Evolutionary conservation across 2,113 vertebrate genomes (phyloP).

Genomic region (Meriones unguiculatus): DNA sequence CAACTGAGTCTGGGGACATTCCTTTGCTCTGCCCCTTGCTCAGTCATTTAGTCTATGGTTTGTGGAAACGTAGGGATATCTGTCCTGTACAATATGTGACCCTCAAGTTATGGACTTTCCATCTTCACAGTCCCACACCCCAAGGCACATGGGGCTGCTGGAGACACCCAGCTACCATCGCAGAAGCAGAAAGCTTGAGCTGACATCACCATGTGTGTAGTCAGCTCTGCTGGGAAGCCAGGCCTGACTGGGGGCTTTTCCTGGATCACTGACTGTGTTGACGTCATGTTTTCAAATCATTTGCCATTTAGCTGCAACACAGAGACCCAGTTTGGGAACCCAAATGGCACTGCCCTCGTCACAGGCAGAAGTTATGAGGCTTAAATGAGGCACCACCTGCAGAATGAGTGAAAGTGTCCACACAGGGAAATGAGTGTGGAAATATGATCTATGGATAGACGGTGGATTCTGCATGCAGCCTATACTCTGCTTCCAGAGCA

Average conservation of each 20-base stretch:
- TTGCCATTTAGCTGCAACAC: constrained; percentile 42
- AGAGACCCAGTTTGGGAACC: constrained; percentile 25
- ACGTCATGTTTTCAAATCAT: neutral
- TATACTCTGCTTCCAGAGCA: constrained; percentile 40
- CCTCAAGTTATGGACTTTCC: neutral
- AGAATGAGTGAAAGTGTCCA: constrained; percentile 58
- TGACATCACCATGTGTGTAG: neutral
- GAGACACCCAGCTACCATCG: neutral
- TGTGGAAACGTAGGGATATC: neutral
- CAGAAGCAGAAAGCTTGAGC: neutral
- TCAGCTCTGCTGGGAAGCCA: neutral
- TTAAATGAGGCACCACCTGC: constrained; percentile 47
- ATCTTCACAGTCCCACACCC: neutral
- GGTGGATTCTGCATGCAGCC: constrained; percentile 21
- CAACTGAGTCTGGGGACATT: neutral
- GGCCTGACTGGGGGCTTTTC: neutral
- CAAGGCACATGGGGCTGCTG: neutral
- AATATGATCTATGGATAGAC: constrained; percentile 20
- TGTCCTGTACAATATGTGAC: neutral
- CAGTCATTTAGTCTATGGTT: neutral
- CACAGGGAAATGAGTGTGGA: constrained; percentile 42
- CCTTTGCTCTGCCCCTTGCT: neutral
- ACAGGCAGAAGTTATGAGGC: constrained; percentile 52
- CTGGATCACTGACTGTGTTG: neutral
- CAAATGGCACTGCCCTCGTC: constrained; percentile 38